Evolutionary conservation across 2,113 vertebrate genomes (phyloP), one percentile per base, ranked within the genome.

Genomic region (Anhinga anhinga): DNA sequence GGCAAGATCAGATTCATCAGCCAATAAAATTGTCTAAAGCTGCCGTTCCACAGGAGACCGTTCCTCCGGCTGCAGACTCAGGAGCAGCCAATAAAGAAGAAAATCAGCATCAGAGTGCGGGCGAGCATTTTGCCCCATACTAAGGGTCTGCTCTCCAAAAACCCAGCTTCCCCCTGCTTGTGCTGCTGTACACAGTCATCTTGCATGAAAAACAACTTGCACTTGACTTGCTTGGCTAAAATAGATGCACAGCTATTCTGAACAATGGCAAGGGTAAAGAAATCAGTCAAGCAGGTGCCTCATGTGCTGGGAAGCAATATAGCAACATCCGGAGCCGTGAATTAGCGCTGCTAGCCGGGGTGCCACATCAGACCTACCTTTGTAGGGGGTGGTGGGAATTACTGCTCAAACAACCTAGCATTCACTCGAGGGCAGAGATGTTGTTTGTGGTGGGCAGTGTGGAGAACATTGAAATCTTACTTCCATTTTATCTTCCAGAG

Each of bases 11-110:
- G 95, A 97, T 96, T 95, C 96, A 96, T 95, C 96, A 97, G 96
- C 98, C 97, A 98, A 97, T 98, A 96, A 97, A 97, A 97, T 95
- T 70, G 93, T 82, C 95, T 90, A 89, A 93, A 97, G 97, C 96
- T 96, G 95, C 90, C 15, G 84, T 95, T 96, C 95, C 94, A 97
- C 97, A 86, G 86, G 91, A 98, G 94, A 97, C 90, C 1, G 59
- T 95, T 93, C 85, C 90, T 95, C 93, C 0, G 82, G 82, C 85
- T 97, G 96, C 92, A 80, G 97, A 65, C 70, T 92, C 87, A 49
- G 89, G 88, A 95, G 85, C 95, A 97, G 93, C 95, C 96, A 97
- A 95, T 96, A 93, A 94, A 92, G 94, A 85, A 71, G 93, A 84
- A 93, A 92, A 92, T 67, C 90, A 55, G 94, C 91, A 66, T 61